Conservation (phyloP, 2,113 vertebrate species). For the Zapornia atra region DNA sequence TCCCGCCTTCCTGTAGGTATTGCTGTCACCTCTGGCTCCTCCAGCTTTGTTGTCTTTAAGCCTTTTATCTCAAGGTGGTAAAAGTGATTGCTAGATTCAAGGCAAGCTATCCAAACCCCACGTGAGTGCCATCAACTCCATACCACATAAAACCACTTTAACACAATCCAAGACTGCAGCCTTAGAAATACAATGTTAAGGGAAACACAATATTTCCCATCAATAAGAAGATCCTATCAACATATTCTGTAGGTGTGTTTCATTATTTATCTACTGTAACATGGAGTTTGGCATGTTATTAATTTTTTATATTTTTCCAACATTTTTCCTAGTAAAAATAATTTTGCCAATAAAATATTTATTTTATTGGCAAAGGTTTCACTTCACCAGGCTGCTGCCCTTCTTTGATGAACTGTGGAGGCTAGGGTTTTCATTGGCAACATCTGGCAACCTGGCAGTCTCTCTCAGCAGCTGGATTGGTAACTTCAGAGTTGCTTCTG, state of each 20-base stretch:
- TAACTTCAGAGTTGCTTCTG: conserved; percentile 68
- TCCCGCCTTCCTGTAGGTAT: neutral
- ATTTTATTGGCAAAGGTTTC: conserved; percentile 41
- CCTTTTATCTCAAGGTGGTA: neutral
- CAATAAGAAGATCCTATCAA: neutral
- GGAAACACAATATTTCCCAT: neutral
- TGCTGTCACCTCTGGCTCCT: neutral
- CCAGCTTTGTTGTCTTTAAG: neutral
- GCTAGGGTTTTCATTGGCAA: conserved; percentile 37
- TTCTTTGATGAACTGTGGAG: conserved; percentile 62
- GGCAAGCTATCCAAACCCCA: neutral
- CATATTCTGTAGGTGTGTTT: neutral
- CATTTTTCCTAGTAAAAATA: conserved; percentile 1
- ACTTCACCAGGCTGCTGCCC: neutral
- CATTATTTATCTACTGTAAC: conserved; percentile 30
- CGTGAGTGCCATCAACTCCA: neutral
- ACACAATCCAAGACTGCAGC: neutral
- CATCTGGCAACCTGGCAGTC: conserved; percentile 72
- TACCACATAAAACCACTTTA: neutral
- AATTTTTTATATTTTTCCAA: conserved; percentile 20
- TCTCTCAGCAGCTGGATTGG: conserved; percentile 60
- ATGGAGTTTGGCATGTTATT: neutral
- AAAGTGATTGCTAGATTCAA: neutral
- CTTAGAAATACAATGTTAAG: neutral
- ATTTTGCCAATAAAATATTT: conserved; percentile 37